Percentiles rank a stretch among this genome's conserved stretches.
Evolutionary conservation across 2,113 vertebrate genomes (phyloP).

Genomic region (Urocitellus parryii): DNA sequence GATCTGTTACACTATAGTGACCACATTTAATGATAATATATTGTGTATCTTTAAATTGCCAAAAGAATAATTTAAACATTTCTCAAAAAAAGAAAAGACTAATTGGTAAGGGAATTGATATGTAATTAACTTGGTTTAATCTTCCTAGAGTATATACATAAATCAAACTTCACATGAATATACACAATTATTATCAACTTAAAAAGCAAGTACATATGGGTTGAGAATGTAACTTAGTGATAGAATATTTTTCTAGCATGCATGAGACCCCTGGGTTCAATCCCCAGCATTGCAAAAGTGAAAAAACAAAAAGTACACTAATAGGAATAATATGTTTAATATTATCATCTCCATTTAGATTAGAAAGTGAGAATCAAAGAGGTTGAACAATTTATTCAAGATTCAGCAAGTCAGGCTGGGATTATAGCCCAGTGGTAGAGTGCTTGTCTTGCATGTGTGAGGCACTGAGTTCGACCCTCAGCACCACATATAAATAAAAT

Average conservation of each 20-base stretch:
- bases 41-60: not conserved
- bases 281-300: no score
- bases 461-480: no score
- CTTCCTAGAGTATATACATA: not conserved
- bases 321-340: not conserved
- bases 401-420: not conserved
- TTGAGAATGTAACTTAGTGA: no score
- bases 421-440: no score
- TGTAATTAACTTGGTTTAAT: not conserved
- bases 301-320: not conserved
- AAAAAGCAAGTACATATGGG: no score
- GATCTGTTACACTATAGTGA: not conserved
- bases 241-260: no score
- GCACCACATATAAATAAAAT: no score
- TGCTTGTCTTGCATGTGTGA: no score
- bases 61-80: not conserved
- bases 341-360: conserved; percentile 18
- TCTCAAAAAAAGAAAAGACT: not conserved
- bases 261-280: no score
- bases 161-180: not conserved
- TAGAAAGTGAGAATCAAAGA: conserved; percentile 23
- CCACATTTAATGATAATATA: not conserved
- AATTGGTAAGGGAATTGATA: not conserved
- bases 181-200: not conserved
- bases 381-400: conserved; percentile 19